phyloP scores from a whole-genome alignment of 2,888 invertebrate species.

The Rotaria socialis region DNA sequence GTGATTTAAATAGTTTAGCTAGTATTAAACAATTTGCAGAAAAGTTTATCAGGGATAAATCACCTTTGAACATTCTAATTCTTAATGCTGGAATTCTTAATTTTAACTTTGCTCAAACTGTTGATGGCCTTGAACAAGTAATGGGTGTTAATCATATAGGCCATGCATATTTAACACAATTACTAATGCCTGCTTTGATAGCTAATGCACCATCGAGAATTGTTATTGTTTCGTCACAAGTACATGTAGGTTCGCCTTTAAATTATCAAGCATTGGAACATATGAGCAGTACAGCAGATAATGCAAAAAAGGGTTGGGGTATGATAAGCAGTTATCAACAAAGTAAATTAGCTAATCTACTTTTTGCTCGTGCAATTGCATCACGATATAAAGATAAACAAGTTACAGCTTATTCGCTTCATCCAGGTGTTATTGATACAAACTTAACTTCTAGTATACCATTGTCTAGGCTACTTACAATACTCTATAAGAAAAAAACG shows the following conservation, averaged over 20 bases:
- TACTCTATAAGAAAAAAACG: background rate
- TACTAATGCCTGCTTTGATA: background rate
- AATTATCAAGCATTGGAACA: background rate
- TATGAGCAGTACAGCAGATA: background rate
- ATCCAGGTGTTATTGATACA: constrained; percentile 1
- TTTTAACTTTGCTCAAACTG: constrained; percentile 40
- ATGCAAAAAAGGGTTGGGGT: background rate
- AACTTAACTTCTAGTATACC: background rate
- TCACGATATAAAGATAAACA: background rate
- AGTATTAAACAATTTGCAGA: constrained; percentile 12
- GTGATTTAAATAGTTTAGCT: constrained; percentile 25
- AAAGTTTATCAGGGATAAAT: background rate
- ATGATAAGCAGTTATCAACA: background rate
- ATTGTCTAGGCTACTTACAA: background rate
- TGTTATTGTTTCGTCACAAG: background rate
- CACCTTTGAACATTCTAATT: constrained; percentile 48
- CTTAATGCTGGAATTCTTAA: constrained; percentile 37
- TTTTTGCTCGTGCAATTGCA: constrained; percentile 25
- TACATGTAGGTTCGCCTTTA: background rate
- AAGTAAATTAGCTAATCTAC: constrained; percentile 4
- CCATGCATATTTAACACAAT: constrained; percentile 1
- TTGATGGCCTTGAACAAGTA: constrained; percentile 47
- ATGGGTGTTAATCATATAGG: constrained; percentile 49
- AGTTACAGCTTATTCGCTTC: constrained; percentile 21
- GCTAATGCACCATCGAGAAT: constrained; percentile 19